Conservation (phyloP, 1,140 invertebrate species). For the Thrips palmi region DNA sequence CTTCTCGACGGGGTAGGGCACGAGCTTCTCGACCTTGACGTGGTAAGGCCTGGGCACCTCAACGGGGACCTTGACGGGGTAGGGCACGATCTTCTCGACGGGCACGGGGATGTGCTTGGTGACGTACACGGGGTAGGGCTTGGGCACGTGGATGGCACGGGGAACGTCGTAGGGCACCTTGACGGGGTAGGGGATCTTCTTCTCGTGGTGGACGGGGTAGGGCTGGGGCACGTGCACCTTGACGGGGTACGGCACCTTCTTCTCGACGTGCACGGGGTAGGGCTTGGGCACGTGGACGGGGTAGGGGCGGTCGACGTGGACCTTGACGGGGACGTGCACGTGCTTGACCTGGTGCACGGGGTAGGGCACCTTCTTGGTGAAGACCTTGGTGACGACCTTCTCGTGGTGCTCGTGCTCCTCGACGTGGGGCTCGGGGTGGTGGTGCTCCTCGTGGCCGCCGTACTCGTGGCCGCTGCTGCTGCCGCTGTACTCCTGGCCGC, state of each 20-base stretch:
- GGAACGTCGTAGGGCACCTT: conserved; percentile 10
- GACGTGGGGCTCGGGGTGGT: no score
- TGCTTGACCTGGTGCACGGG: conserved; percentile 26
- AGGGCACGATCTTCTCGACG: conserved; percentile 50
- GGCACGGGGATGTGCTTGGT: conserved; percentile 9
- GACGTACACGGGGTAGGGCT: conserved; percentile 4
- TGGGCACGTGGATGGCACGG: not conserved
- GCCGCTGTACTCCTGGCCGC: not conserved
- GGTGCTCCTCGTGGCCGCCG: no score
- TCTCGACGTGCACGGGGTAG: conserved; percentile 17
- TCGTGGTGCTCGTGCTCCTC: no score
- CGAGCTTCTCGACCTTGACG: conserved; percentile 26
- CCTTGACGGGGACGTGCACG: conserved; percentile 28
- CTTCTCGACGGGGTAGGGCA: conserved; percentile 33
- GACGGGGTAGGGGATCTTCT: conserved; percentile 7
- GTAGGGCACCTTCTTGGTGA: conserved; percentile 16
- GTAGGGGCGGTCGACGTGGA: conserved; percentile 35
- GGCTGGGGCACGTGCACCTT: conserved; percentile 23
- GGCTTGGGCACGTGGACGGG: conserved; percentile 23
- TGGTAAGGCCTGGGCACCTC: conserved; percentile 42
- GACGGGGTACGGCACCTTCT: conserved; percentile 5
- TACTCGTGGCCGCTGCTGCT: no score
- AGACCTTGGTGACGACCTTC: conserved; percentile 21
- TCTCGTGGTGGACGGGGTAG: conserved; percentile 9
- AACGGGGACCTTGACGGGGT: conserved; percentile 46